Evolutionary conservation across 2,113 vertebrate species (phyloP).

Genomic region (Xyrauchen texanus): DNA sequence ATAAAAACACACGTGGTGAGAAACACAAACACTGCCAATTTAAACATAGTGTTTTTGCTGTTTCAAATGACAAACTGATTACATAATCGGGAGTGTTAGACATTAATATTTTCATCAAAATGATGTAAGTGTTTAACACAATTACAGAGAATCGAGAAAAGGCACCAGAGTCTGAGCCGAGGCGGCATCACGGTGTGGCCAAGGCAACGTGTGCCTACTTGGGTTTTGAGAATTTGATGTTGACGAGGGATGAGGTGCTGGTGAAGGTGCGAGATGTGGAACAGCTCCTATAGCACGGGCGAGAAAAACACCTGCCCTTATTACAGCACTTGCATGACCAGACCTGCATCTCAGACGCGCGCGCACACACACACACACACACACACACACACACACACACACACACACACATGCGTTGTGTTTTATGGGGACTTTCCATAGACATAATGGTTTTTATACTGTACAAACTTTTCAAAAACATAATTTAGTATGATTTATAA

Average conservation of each 20-base stretch:
- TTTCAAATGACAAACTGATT: not conserved
- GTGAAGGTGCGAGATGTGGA: constrained; percentile 88
- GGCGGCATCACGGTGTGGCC: constrained; percentile 72
- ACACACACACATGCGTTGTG: not conserved
- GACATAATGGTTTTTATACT: no score
- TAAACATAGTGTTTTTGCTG: not conserved
- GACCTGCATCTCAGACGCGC: constrained; percentile 84
- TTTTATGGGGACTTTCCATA: no score
- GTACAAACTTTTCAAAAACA: no score
- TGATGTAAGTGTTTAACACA: not conserved
- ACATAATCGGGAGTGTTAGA: not conserved
- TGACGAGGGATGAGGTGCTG: constrained; percentile 83
- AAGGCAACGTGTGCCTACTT: constrained; percentile 78
- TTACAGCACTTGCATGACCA: constrained; percentile 84
- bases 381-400: not conserved
- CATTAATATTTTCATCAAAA: not conserved
- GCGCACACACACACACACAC: not conserved
- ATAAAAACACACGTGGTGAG: constrained; percentile 87
- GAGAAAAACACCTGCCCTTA: constrained; percentile 85
- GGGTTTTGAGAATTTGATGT: constrained; percentile 79
- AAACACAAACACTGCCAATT: not conserved
- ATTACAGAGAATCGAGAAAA: constrained; percentile 67
- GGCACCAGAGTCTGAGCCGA: constrained; percentile 68
- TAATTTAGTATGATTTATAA: no score
- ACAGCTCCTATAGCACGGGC: constrained; percentile 83